Base-by-base conservation (phyloP, 1,140 invertebrate genomes). In the Maniola jurtina region DNA sequence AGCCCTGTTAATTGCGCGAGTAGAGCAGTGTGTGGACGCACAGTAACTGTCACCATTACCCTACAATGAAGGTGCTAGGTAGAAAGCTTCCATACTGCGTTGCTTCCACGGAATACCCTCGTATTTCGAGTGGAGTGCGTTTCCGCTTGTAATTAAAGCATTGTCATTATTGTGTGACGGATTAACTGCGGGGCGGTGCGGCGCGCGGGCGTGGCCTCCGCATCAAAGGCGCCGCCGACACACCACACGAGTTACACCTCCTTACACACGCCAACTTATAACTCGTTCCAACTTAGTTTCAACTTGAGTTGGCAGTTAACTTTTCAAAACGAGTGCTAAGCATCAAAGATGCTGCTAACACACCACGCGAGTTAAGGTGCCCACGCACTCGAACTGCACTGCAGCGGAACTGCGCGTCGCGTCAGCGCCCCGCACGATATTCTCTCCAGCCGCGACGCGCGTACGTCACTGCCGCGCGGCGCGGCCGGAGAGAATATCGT, bases 131-230 rank as follows among this genome's bases (percentile, higher is more conserved):
- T 25, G 1, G 42, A 38, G 59, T 47, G 56, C 58, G 40, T 66
- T 66, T 66, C 64, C 64, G 64, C 61, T 83, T 68, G 68, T 87
- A 90, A 90, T 90, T 90, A 88, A 88, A 86, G 81, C 71, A 83
- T 86, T 85, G 86, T 89, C 84, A 85, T 88, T 88, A 89, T 68
- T 66, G 71, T 83, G 82, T 90, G 86, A 90, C 86, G 86, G 88
- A 88, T 89, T 86, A 86, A 83, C 73, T 72, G 73, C 70, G 67
- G 73, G 65, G 72, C 68, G 52, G 52, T n/a, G 15, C 13, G 48
- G 72, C 72, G 71, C 69, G 66, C 66, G 74, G 85, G 85, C 84
- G 81, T 74, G 81, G 81, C 80, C 55, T 76, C 34, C 10, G 81
- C 84, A 76, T 89, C 86, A 89, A 89, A 89, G 76, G 73, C 68